Percentiles rank a stretch among this genome's conserved stretches.
Evolutionary conservation across 1,140 invertebrate species (phyloP).

Genomic region (Nylanderia fulva): DNA sequence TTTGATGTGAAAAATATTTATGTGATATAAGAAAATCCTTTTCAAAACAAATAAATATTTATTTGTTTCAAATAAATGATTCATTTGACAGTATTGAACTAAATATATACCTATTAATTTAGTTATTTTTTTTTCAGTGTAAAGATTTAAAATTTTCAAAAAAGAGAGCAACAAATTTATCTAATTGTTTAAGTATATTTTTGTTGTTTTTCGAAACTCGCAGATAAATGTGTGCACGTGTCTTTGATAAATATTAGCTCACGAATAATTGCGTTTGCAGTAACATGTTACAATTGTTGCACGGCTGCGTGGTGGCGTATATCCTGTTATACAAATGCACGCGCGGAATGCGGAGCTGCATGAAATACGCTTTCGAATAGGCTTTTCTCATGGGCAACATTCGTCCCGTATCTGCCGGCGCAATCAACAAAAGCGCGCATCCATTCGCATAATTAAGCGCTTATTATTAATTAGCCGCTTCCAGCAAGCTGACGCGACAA

Average conservation of each 20-base stretch:
- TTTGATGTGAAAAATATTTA: no score
- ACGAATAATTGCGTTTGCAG: slow-evolving; percentile 69
- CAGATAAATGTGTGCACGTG: slow-evolving; percentile 35
- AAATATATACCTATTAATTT: no score
- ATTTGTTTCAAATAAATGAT: no score
- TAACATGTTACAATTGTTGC: slow-evolving; percentile 61
- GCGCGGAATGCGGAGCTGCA: slow-evolving; percentile 29
- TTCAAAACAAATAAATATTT: no score
- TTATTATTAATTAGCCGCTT: slow-evolving; percentile 75
- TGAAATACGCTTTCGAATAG: slow-evolving; percentile 54
- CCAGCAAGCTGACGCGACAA: slow-evolving; percentile 58
- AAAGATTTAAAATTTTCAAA: neutral
- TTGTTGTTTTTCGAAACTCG: neutral
- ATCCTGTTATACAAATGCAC: slow-evolving; percentile 56
- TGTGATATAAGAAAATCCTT: no score
- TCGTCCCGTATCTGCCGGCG: slow-evolving; percentile 36
- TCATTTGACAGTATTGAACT: no score
- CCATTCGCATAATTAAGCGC: slow-evolving; percentile 76
- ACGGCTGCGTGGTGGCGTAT: slow-evolving; percentile 40
- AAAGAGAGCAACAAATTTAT: neutral
- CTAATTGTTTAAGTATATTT: neutral
- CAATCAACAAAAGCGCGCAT: slow-evolving; percentile 70
- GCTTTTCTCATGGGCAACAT: slow-evolving; percentile 19
- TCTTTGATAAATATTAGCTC: slow-evolving; percentile 71
- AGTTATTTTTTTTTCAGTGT: no score